Base-by-base conservation (phyloP, 2,888 invertebrate genomes). In the Melipona bicolor region DNA sequence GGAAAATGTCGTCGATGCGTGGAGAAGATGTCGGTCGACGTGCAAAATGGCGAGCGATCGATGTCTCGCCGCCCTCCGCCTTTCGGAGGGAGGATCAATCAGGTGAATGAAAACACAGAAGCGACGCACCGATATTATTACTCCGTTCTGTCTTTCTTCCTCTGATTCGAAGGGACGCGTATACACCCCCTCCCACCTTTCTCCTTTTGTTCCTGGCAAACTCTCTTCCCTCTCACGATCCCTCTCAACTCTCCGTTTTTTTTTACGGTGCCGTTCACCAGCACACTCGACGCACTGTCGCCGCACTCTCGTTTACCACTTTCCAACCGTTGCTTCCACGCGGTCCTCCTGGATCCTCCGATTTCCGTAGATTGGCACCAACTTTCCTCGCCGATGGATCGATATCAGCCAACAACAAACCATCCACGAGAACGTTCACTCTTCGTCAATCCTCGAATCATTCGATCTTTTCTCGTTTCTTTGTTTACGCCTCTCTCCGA, bases 11-110 rank as follows among this genome's bases (percentile, higher is more conserved):
- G 87, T 82, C 88, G 81, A 68, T 82, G 79, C 80, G 82, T 82
- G 82, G 87, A 95, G 94, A 89, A 90, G 88, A 90, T 91, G 89
- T 89, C 92, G 95, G 85, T 81, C 87, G 87, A 86, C 52, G 87
- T 77, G 89, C 92, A 93, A 93, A 93, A 93, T 94, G 93, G 93
- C 93, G 93, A 92, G 78, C 92, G 91, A 92, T 92, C 93, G 92
- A 92, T 93, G 90, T 83, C 79, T 80, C 70, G 71, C 87, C 88
- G 79, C 88, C 90, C 90, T 89, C 88, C 85, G 77, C 83, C 87
- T 84, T 84, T 64, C 88, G 72, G 81, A 83, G 84, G 82, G 86
- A 82, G 77, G 82, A 89, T 80, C 82, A 83, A 84, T 69, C 84
- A 77, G 72, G 79, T 77, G 87, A 79, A 83, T 64, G 74, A 86